Evolutionary conservation across 1,140 invertebrate genomes (phyloP).

Genomic region (Eubasilissa regina): DNA sequence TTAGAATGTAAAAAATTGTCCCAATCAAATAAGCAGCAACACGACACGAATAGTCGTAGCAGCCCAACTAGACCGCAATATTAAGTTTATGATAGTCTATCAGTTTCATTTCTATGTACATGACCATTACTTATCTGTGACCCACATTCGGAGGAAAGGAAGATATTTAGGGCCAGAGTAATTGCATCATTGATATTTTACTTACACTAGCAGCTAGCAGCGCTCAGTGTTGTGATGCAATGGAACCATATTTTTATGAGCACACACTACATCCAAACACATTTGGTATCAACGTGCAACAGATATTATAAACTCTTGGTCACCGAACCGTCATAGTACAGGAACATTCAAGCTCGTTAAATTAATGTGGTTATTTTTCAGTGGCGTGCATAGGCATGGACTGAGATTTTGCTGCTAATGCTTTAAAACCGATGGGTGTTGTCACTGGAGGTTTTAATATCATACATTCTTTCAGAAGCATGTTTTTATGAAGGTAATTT

Average conservation of each 20-base stretch:
- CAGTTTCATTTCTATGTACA: constrained; percentile 27
- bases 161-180: constrained; percentile 50
- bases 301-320: not conserved
- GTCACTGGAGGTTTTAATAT: too few species aligned
- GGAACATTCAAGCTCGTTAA: too few species aligned
- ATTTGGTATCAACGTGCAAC: not conserved
- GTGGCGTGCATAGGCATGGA: too few species aligned
- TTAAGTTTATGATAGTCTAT: constrained; percentile 41
- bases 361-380: too few species aligned
- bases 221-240: constrained; percentile 41
- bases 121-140: constrained; percentile 48
- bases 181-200: constrained; percentile 50
- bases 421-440: too few species aligned
- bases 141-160: constrained; percentile 49
- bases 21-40: too few species aligned
- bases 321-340: too few species aligned
- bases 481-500: too few species aligned
- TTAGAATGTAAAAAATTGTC: too few species aligned
- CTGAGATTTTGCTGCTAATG: too few species aligned
- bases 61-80: constrained; percentile 26
- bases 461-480: too few species aligned
- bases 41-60: not conserved
- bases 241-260: constrained; percentile 25
- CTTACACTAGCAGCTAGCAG: constrained; percentile 30
- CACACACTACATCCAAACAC: not conserved